phyloP scores from a whole-genome alignment of 1,140 invertebrate genomes.

The Adoxophyes honmai region DNA sequence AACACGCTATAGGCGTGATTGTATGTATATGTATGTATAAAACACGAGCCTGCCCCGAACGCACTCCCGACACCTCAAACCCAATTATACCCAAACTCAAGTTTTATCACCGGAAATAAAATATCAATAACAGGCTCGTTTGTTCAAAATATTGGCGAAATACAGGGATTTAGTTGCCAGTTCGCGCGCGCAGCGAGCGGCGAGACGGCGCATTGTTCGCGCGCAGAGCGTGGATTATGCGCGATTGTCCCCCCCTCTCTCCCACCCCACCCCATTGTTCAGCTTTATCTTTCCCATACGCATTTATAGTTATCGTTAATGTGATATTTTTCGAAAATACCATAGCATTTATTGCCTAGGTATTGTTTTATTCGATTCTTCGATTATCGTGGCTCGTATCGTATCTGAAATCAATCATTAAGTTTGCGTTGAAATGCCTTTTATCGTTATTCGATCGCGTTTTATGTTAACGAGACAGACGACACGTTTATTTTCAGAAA shows the following conservation, averaged over 20 bases:
- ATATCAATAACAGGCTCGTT: conserved; percentile 48
- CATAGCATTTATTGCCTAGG: conserved; percentile 21
- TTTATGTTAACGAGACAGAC: neutral
- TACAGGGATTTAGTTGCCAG: conserved; percentile 18
- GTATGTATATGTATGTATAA: too few relatives aligned
- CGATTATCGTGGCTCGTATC: conserved; percentile 10
- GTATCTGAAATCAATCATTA: conserved; percentile 11
- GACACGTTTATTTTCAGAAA: too few relatives aligned
- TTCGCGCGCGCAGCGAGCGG: conserved; percentile 17
- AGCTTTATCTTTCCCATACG: conserved; percentile 43
- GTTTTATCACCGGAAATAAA: conserved; percentile 31
- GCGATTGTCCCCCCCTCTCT: conserved; percentile 31
- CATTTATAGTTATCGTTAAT: conserved; percentile 38
- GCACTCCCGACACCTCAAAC: too few relatives aligned
- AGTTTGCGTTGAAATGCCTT: neutral
- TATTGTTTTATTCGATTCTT: conserved; percentile 15
- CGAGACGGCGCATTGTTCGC: conserved; percentile 37
- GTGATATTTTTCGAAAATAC: conserved; percentile 33
- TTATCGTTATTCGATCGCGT: conserved; percentile 6
- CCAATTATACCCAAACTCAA: neutral
- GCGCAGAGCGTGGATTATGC: conserved; percentile 37
- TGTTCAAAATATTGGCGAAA: conserved; percentile 31
- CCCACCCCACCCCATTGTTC: conserved; percentile 23
- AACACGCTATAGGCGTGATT: too few relatives aligned
- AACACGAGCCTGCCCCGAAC: neutral